Conservation (phyloP, 2,888 invertebrate genomes). For the Lasioglossum zephyrum region DNA sequence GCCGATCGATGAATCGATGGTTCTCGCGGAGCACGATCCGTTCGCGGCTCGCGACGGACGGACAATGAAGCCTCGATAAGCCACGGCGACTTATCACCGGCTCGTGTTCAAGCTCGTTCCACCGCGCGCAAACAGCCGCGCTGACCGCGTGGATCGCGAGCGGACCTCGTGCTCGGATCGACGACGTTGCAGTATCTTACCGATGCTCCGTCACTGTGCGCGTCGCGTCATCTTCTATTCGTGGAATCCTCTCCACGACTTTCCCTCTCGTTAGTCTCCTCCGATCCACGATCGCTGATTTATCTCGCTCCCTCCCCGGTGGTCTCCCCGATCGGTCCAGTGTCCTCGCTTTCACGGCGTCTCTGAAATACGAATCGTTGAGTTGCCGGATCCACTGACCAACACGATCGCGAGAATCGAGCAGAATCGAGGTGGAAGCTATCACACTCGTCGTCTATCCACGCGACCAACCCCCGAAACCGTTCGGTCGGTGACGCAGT, state of each 20-base stretch:
- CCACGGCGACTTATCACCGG: neutral
- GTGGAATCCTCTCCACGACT: conserved; percentile 7
- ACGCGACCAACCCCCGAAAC: neutral
- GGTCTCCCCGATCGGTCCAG: neutral
- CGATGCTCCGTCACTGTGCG: conserved; percentile 7
- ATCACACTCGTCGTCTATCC: neutral
- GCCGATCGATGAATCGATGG: neutral
- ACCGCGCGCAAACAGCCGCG: neutral
- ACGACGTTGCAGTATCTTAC: conserved; percentile 22
- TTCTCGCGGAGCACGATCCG: neutral
- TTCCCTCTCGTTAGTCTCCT: conserved; percentile 19
- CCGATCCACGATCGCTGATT: conserved; percentile 11
- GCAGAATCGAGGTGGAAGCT: neutral
- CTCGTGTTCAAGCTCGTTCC: neutral
- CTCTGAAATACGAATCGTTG: conserved; percentile 5
- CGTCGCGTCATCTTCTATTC: conserved; percentile 50
- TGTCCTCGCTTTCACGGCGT: neutral
- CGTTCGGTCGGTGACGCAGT: neutral
- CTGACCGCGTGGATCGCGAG: conserved; percentile 2
- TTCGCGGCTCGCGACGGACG: neutral
- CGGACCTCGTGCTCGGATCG: neutral
- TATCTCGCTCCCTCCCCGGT: neutral
- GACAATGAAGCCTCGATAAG: conserved; percentile 7
- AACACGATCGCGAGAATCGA: neutral
- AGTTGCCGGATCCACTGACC: neutral